Conservation (phyloP, 2,888 invertebrate genomes). For the Patella pellucida region DNA sequence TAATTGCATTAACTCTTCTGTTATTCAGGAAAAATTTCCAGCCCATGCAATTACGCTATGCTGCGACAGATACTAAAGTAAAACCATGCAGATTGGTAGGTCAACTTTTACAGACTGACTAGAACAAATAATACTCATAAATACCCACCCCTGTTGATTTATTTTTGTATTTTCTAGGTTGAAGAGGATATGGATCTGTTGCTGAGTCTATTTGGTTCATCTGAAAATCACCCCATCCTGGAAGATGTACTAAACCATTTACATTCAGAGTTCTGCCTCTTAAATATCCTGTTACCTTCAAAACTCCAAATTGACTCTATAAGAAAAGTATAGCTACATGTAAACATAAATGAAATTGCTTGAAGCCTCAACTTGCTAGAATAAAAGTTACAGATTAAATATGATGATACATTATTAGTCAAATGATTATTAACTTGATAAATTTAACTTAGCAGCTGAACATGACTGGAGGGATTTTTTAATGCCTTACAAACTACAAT, state of each 20-base stretch:
- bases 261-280: conserved; percentile 87
- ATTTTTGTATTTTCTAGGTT: conserved; percentile 37
- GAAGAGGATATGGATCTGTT: conserved; percentile 64
- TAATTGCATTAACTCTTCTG: background rate
- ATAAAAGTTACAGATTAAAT: too few relatives aligned
- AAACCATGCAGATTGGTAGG: too few relatives aligned
- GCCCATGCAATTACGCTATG: too few relatives aligned
- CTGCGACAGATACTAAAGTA: too few relatives aligned
- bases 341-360: background rate
- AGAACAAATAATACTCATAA: background rate
- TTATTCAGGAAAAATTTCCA: too few relatives aligned
- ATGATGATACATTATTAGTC: too few relatives aligned
- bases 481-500: too few relatives aligned
- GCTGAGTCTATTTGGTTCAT: conserved; percentile 80
- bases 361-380: too few relatives aligned
- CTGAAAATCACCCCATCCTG: conserved; percentile 94
- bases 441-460: too few relatives aligned
- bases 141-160: conserved; percentile 23
- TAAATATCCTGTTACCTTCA: conserved; percentile 86
- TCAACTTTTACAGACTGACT: too few relatives aligned
- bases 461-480: too few relatives aligned
- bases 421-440: too few relatives aligned
- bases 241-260: conserved; percentile 90
- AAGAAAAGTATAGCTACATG: conserved; percentile 24
- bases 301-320: conserved; percentile 59